Percentiles rank a stretch among this genome's conserved stretches.
phyloP scores from a whole-genome alignment of 2,888 invertebrate genomes.

The Petrophora chlorosata region DNA sequence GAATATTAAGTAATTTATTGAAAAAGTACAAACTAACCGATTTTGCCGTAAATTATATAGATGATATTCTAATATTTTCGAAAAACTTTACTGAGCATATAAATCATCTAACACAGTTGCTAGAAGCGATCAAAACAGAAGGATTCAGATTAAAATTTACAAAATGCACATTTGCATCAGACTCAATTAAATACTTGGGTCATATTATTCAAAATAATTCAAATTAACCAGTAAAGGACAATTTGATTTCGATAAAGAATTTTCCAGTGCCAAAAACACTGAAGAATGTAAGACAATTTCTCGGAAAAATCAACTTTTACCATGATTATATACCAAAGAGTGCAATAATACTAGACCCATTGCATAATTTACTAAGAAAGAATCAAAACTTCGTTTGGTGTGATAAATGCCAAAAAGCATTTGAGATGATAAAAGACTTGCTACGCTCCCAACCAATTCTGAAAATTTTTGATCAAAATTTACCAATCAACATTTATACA shows the following conservation, averaged over 20 bases:
- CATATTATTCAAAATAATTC: conserved; percentile 30
- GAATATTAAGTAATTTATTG: background rate
- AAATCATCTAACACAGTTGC: background rate
- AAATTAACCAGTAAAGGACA: conserved; percentile 37
- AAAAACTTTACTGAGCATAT: background rate
- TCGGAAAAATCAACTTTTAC: conserved; percentile 38
- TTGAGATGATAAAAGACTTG: conserved; percentile 28
- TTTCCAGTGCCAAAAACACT: conserved; percentile 29
- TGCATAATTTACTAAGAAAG: conserved; percentile 37
- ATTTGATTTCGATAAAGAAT: conserved; percentile 37
- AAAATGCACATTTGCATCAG: conserved; percentile 13
- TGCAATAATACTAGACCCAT: conserved; percentile 34
- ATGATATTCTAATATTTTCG: conserved; percentile 1
- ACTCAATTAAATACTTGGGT: conserved; percentile 31
- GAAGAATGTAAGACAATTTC: conserved; percentile 36
- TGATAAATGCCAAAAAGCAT: conserved; percentile 27
- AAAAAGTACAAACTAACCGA: background rate
- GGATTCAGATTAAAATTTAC: conserved; percentile 30
- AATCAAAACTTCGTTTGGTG: conserved; percentile 27
- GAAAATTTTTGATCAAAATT: conserved; percentile 14
- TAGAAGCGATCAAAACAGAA: background rate
- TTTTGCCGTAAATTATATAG: background rate
- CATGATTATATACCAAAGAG: conserved; percentile 32
- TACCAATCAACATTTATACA: conserved; percentile 25
- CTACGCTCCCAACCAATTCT: conserved; percentile 34